Conservation (phyloP, 2,888 invertebrate species). For the Maniola hyperantus region DNA sequence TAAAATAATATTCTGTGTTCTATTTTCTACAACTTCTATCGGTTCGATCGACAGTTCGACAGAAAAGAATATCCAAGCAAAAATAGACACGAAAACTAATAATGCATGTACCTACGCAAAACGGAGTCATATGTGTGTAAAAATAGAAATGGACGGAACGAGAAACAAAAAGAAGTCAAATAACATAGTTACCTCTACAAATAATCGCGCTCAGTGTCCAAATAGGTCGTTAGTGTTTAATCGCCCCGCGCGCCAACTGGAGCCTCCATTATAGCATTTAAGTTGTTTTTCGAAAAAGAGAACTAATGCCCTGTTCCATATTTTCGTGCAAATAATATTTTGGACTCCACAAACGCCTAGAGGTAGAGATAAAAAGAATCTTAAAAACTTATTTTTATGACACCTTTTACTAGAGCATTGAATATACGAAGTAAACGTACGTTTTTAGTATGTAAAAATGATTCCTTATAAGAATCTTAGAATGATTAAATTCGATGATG, state of each 20-base stretch:
- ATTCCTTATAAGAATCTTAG: too few relatives aligned
- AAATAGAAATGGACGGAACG: slow-evolving; percentile 26
- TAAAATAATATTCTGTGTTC: too few relatives aligned
- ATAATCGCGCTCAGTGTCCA: slow-evolving; percentile 42
- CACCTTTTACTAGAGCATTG: too few relatives aligned
- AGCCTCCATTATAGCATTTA: slow-evolving; percentile 53
- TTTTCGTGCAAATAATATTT: slow-evolving; percentile 29
- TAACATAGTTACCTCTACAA: slow-evolving; percentile 38
- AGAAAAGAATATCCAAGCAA: background rate
- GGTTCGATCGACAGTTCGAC: background rate
- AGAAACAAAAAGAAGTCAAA: slow-evolving; percentile 37
- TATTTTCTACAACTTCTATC: too few relatives aligned
- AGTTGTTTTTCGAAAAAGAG: slow-evolving; percentile 37
- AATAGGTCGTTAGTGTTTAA: slow-evolving; percentile 60
- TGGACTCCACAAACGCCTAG: background rate
- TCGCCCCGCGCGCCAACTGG: slow-evolving; percentile 52
- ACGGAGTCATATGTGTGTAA: slow-evolving; percentile 19
- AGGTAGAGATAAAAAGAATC: slow-evolving; percentile 12
- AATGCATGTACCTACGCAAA: background rate
- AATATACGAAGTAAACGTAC: too few relatives aligned
- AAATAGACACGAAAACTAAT: background rate
- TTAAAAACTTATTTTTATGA: background rate
- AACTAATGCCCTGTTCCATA: slow-evolving; percentile 33
- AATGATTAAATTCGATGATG: too few relatives aligned
- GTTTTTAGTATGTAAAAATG: too few relatives aligned